Evolutionary conservation across 2,113 vertebrate species (phyloP).

Genomic region (Genyomyrus donnyi): DNA sequence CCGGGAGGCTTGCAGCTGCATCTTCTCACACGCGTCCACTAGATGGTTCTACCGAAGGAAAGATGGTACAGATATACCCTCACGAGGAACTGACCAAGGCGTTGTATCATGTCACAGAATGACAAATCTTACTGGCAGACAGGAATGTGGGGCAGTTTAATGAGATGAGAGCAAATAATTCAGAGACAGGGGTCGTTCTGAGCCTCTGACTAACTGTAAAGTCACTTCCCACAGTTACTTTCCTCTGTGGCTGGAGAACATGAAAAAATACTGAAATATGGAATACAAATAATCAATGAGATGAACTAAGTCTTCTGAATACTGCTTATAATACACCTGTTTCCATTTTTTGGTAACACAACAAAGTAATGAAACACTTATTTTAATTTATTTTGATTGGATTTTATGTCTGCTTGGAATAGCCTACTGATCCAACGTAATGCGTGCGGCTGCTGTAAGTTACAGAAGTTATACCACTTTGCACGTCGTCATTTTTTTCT

Average conservation of each 20-base stretch:
- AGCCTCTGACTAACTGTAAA: not conserved
- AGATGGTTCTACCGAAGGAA: slow-evolving; percentile 65
- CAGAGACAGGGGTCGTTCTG: not conserved
- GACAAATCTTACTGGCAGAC: not conserved
- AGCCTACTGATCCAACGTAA: not conserved
- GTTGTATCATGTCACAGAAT: not conserved
- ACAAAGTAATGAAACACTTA: not conserved
- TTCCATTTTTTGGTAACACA: not conserved
- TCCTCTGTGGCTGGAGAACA: not conserved
- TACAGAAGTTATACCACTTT: not conserved
- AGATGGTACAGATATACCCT: not conserved
- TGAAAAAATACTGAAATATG: not conserved
- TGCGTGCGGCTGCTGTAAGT: not conserved
- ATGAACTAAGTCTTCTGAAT: not conserved
- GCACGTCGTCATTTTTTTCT: not conserved
- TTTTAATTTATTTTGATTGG: not conserved
- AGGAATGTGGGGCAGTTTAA: not conserved
- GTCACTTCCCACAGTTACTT: not conserved
- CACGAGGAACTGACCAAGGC: not conserved
- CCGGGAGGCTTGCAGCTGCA: slow-evolving; percentile 77
- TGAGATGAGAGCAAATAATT: not conserved
- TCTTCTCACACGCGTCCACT: slow-evolving; percentile 83
- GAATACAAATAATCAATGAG: not conserved
- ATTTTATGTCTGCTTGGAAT: not conserved
- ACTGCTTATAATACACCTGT: not conserved